phyloP scores from a whole-genome alignment of 2,888 invertebrate species.

The Tipula confusa region DNA sequence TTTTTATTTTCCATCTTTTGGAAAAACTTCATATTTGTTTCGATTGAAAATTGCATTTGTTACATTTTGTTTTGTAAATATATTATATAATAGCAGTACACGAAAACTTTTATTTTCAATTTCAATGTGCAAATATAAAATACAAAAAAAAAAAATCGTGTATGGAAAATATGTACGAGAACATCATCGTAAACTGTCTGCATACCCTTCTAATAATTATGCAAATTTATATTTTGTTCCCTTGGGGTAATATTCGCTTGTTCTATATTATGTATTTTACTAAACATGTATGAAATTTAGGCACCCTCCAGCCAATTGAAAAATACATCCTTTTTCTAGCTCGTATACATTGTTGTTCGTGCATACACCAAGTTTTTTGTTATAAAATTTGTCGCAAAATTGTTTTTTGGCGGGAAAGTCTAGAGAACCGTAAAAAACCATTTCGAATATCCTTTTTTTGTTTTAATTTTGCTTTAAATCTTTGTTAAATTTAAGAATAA shows the following conservation, averaged over 20 bases:
- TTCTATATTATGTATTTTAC: background rate
- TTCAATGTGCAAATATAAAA: background rate
- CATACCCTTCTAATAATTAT: background rate
- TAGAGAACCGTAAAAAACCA: background rate
- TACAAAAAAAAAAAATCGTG: background rate
- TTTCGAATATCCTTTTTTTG: too few relatives aligned
- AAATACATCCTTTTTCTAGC: background rate
- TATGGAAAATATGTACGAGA: background rate
- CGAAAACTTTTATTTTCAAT: background rate
- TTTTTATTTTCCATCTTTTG: background rate
- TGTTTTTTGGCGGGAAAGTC: background rate
- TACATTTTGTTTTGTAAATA: background rate
- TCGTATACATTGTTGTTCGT: background rate
- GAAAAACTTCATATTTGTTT: background rate
- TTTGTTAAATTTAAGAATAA: conserved; percentile 8
- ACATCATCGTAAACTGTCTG: conserved; percentile 25
- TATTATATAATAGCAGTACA: background rate
- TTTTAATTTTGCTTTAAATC: background rate
- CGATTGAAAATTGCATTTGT: background rate
- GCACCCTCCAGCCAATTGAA: background rate
- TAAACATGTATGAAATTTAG: conserved; percentile 3
- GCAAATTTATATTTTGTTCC: background rate
- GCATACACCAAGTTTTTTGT: too few relatives aligned
- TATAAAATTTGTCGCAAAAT: background rate
- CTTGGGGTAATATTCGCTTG: background rate